These are phyloP conservation scores for Phylloscopus collybita DNA, from an alignment of 2,797 vertebrate genomes.

Conservation along the genomic window DNA sequence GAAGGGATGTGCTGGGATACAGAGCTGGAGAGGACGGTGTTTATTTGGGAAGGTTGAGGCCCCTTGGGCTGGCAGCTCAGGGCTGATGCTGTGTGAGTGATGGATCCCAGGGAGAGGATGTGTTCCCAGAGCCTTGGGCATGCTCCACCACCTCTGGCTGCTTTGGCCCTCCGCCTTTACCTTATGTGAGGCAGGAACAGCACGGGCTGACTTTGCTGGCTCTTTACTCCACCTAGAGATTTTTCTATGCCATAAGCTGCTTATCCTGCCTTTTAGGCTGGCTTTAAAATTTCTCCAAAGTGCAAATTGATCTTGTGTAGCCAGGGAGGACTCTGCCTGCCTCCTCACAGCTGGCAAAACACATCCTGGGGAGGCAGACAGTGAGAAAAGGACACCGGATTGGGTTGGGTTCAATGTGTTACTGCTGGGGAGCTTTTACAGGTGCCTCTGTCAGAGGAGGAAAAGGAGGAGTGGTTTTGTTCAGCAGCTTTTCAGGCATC, in stretches of 20 bases:
- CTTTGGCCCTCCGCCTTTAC: background rate
- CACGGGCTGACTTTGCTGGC: background rate
- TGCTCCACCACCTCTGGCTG: background rate
- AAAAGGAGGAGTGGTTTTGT: background rate
- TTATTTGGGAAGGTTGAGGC: background rate
- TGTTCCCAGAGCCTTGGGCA: background rate
- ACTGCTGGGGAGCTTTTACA: background rate
- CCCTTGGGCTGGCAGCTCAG: background rate
- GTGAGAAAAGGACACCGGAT: background rate
- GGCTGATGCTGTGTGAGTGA: background rate
- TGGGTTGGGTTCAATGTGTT: background rate
- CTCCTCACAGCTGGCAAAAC: background rate
- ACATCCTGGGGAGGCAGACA: background rate
- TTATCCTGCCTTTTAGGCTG: background rate
- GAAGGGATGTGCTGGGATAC: background rate
- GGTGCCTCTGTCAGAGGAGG: background rate
- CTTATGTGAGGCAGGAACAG: background rate
- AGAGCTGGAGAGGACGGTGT: background rate
- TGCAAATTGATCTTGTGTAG: background rate
- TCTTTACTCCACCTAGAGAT: slow-evolving; percentile 51
- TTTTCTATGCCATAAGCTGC: slow-evolving; percentile 15
- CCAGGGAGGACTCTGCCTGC: background rate
- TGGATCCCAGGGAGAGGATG: background rate
- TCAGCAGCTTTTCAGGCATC: background rate
- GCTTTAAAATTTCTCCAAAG: background rate